These are phyloP conservation scores for Dicroscelio sp. DNA, from an alignment of 2,888 invertebrate species.

Conservation along the genomic window DNA sequence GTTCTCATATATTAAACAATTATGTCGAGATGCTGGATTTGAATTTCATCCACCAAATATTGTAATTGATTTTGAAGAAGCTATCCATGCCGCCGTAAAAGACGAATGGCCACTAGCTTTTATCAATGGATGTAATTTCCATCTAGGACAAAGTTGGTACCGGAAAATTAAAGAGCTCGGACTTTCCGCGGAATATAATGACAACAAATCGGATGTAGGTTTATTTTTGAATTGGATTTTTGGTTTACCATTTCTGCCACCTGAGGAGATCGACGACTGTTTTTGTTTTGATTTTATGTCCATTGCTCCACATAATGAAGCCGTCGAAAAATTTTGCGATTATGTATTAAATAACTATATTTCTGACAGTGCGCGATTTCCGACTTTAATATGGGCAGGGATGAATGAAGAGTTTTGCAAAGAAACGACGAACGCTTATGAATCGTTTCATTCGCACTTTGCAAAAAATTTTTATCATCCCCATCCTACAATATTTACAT, in stretches of 20 bases:
- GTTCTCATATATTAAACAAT: not conserved
- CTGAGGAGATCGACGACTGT: constrained; percentile 3
- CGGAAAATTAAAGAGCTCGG: constrained; percentile 3
- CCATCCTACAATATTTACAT: too few species aligned
- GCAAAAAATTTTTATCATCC: too few species aligned
- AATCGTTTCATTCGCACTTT: constrained; percentile 3
- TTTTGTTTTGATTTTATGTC: constrained; percentile 9
- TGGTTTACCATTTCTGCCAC: constrained; percentile 28
- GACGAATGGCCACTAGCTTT: too few species aligned
- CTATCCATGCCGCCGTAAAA: not conserved
- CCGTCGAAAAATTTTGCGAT: constrained; percentile 7
- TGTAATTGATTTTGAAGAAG: constrained; percentile 13
- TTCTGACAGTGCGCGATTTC: not conserved
- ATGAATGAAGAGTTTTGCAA: constrained; percentile 5
- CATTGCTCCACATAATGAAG: not conserved
- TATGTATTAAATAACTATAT: constrained; percentile 7
- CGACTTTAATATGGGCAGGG: not conserved
- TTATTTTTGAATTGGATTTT: constrained; percentile 25
- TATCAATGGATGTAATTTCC: not conserved
- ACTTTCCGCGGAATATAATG: not conserved
- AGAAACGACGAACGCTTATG: not conserved
- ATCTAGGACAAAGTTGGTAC: constrained; percentile 19
- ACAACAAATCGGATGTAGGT: not conserved
- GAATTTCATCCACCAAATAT: not conserved
- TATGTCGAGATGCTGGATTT: not conserved